A percentile compares a stretch with the other conserved stretches of the same genome.
Evolutionary conservation across 2,797 vertebrate genomes (phyloP).

Genomic region (Sebastiscus albofasciatus): DNA sequence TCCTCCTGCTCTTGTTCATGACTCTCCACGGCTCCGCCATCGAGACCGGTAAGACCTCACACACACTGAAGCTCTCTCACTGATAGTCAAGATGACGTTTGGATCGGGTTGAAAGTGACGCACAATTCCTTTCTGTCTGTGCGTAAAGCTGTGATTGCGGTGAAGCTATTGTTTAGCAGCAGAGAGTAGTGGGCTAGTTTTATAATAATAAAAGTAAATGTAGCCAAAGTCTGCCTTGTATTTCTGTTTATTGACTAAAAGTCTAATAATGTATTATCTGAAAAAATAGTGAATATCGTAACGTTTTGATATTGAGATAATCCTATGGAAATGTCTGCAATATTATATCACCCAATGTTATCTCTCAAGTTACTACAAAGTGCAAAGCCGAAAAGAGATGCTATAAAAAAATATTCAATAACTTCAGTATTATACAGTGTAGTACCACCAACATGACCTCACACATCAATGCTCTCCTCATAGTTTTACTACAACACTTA

Average conservation of each 20-base stretch:
- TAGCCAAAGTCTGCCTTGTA: not conserved
- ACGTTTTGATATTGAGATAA: not conserved
- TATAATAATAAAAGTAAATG: no score
- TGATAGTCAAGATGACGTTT: not conserved
- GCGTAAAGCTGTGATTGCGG: not conserved
- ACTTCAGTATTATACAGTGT: no score
- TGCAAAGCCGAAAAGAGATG: no score
- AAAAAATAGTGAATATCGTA: not conserved
- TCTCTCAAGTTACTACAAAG: no score
- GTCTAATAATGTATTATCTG: not conserved
- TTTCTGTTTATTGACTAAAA: not conserved
- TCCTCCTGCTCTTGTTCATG: constrained; percentile 63
- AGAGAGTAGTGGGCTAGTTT: not conserved
- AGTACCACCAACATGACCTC: no score
- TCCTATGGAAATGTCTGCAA: not conserved
- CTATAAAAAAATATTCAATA: no score
- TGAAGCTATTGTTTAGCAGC: not conserved
- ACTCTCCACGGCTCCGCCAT: constrained; percentile 67
- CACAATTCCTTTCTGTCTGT: not conserved
- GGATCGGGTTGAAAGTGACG: not conserved
- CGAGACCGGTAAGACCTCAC: constrained; percentile 76
- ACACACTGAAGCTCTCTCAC: not conserved
- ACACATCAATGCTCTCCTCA: no score
- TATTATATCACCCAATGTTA: not conserved
- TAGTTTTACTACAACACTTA: no score